These are phyloP conservation scores for Schizopygopsis pylzovi DNA, from an alignment of 2,797 vertebrate species.

Conservation along the genomic window DNA sequence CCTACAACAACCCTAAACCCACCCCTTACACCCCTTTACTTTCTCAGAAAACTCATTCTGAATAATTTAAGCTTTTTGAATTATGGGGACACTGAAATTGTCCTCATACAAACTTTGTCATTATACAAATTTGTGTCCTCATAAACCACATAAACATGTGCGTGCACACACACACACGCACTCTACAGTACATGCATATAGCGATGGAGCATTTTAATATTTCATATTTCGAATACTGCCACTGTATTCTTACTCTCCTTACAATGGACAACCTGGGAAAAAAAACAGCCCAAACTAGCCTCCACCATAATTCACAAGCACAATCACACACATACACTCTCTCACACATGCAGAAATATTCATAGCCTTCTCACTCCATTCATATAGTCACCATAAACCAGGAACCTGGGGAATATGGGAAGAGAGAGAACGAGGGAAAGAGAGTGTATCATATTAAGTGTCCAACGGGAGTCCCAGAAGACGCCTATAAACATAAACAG, in stretches of 20 bases:
- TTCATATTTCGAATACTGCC: not conserved
- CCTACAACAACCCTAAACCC: too few relatives aligned
- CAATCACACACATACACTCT: conserved; percentile 9
- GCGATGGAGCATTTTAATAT: not conserved
- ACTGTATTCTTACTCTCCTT: not conserved
- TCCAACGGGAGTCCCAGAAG: not conserved
- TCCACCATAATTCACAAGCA: not conserved
- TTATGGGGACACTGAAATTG: too few relatives aligned
- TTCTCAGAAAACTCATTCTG: too few relatives aligned
- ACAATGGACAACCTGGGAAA: not conserved
- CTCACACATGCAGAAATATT: conserved; percentile 67
- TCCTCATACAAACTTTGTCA: too few relatives aligned
- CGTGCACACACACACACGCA: not conserved
- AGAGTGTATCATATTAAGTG: conserved; percentile 21
- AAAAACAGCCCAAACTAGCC: not conserved
- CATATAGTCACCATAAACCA: conserved; percentile 43
- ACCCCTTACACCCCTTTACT: too few relatives aligned
- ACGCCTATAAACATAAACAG: conserved; percentile 5
- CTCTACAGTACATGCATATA: not conserved
- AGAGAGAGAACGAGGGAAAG: conserved; percentile 39
- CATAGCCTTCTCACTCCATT: conserved; percentile 58
- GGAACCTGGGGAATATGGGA: conserved; percentile 35
- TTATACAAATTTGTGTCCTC: too few relatives aligned
- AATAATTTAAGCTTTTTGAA: too few relatives aligned
- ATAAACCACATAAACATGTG: too few relatives aligned